phyloP scores from a whole-genome alignment of 2,113 vertebrate genomes.

The Australoheros scitulus region DNA sequence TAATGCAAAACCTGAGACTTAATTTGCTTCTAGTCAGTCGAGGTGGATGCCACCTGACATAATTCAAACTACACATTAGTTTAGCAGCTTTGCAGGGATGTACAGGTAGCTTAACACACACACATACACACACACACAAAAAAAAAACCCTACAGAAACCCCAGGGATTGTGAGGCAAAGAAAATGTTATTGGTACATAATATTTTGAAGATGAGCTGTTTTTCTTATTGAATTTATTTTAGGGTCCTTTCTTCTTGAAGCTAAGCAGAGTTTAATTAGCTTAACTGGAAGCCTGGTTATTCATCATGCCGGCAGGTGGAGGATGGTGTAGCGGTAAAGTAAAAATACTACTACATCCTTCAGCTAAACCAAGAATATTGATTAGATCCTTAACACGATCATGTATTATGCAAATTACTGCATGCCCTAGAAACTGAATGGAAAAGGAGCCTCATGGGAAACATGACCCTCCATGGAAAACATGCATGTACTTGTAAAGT shows the following conservation, averaged over 20 bases:
- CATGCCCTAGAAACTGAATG: not conserved
- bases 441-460: not conserved
- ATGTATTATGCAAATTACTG: slow-evolving; percentile 38
- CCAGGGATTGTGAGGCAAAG: not conserved
- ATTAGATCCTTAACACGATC: slow-evolving; percentile 21
- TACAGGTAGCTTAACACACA: not conserved
- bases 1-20: not conserved
- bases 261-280: slow-evolving; percentile 46
- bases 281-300: slow-evolving; percentile 51
- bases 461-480: not conserved
- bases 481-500: slow-evolving; percentile 7
- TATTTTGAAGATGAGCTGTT: slow-evolving; percentile 9
- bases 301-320: slow-evolving; percentile 34
- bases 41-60: not conserved
- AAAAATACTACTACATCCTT: slow-evolving; percentile 23
- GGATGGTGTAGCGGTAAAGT: not conserved
- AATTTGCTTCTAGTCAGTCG: not conserved
- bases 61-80: not conserved
- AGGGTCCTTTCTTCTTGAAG: slow-evolving; percentile 30
- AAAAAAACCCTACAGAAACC: not conserved
- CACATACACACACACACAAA: no score
- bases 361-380: slow-evolving; percentile 38
- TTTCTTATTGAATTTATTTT: slow-evolving; percentile 38
- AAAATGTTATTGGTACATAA: not conserved
- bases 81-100: not conserved